A percentile compares a stretch with the other conserved stretches of the same genome.
phyloP scores from a whole-genome alignment of 1,140 invertebrate species.

The Zophobas atratus region DNA sequence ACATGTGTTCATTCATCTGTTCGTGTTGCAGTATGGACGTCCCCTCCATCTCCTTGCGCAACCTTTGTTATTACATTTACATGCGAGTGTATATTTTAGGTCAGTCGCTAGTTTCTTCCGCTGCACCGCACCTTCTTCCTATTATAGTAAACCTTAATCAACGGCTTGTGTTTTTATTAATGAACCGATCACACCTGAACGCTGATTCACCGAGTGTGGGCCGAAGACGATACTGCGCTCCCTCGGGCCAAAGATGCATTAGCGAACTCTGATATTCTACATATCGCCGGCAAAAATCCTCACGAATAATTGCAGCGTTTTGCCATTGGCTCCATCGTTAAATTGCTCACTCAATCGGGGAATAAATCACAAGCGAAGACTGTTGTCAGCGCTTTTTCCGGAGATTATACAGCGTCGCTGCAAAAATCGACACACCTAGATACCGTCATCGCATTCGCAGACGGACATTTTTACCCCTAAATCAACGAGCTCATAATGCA shows the following conservation, averaged over 20 bases:
- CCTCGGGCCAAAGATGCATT: constrained; percentile 47
- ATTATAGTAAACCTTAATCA: constrained; percentile 63
- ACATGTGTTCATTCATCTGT: constrained; percentile 64
- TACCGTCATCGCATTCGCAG: constrained; percentile 28
- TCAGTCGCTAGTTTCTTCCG: constrained; percentile 57
- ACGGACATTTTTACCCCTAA: constrained; percentile 32
- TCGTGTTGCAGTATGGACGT: constrained; percentile 45
- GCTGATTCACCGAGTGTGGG: constrained; percentile 58
- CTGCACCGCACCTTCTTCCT: constrained; percentile 61
- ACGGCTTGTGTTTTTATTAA: constrained; percentile 61
- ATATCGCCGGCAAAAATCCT: constrained; percentile 21
- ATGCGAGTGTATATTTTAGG: constrained; percentile 58
- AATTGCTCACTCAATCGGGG: constrained; percentile 33
- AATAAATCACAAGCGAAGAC: constrained; percentile 32
- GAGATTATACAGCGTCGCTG: neutral
- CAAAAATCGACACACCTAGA: constrained; percentile 17
- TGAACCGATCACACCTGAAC: constrained; percentile 61
- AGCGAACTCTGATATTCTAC: constrained; percentile 25
- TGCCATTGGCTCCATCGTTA: constrained; percentile 29
- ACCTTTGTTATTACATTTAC: constrained; percentile 53
- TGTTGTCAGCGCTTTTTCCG: constrained; percentile 2
- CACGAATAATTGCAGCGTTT: constrained; percentile 31
- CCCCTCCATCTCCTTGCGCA: constrained; percentile 55
- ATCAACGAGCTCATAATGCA: constrained; percentile 32
- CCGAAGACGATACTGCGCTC: constrained; percentile 48